phyloP scores from a whole-genome alignment of 53 echinoderm and acorn worm species.

The Actinopyga echinites region DNA sequence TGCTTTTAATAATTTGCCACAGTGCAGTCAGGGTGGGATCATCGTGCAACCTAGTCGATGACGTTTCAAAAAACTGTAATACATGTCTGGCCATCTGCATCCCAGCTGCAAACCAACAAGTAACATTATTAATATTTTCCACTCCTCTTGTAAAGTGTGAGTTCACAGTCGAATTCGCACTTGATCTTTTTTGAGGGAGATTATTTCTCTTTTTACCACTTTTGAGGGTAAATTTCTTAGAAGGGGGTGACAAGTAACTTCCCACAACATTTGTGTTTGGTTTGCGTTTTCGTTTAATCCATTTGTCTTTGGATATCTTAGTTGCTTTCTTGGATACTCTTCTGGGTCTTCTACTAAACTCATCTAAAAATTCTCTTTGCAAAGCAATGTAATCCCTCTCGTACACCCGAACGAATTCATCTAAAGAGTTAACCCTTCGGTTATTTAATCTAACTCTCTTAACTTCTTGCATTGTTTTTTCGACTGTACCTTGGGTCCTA shows the following conservation, averaged over 20 bases:
- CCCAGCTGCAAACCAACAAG: conserved; percentile 11
- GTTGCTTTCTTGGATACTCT: not conserved
- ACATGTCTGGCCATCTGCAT: conserved; percentile 5
- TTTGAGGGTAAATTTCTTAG: not conserved
- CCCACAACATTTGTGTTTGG: not conserved
- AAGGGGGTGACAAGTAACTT: not conserved
- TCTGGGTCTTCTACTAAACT: not conserved
- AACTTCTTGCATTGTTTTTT: not conserved
- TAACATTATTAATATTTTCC: not conserved
- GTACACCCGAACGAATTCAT: not conserved
- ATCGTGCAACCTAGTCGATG: too few relatives aligned
- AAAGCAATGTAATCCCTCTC: not conserved
- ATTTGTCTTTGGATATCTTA: conserved; percentile 7
- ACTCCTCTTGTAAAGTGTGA: not conserved
- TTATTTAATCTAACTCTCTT: not conserved
- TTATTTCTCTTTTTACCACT: not conserved
- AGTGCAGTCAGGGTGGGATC: not conserved
- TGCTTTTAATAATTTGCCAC: not conserved
- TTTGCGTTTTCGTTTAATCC: not conserved
- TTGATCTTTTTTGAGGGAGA: not conserved
- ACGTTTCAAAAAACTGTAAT: not conserved
- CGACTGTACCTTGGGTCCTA: not conserved
- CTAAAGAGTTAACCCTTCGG: not conserved
- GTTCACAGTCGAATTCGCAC: not conserved
- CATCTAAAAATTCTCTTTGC: conserved; percentile 2